A percentile compares a stretch with the other conserved stretches of the same genome.
phyloP scores from a whole-genome alignment of 2,113 vertebrate genomes.

The Natator depressus region DNA sequence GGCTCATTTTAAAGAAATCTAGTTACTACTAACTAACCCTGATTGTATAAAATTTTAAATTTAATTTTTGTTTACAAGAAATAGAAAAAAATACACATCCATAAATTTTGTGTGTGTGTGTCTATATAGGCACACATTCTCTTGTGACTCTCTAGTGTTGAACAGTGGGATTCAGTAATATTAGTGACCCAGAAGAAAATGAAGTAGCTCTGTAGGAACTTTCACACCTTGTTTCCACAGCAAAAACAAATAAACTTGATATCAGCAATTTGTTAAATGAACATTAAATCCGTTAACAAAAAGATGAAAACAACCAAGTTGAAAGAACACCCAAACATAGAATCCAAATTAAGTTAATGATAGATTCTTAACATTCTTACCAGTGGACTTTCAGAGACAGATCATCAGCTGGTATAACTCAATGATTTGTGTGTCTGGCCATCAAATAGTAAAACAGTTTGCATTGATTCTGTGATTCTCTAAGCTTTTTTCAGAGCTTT shows the following conservation, averaged over 20 bases:
- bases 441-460: neutral
- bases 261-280: neutral
- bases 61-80: neutral
- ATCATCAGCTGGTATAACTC: neutral
- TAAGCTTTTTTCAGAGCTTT: neutral
- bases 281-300: neutral
- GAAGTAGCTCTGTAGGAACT: neutral
- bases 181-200: neutral
- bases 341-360: too few species aligned
- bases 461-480: neutral
- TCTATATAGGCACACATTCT: too few species aligned
- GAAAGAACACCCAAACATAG: neutral
- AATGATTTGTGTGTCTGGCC: neutral
- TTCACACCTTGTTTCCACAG: neutral
- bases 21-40: neutral
- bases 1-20: fast-evolving
- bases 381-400: neutral
- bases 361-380: neutral
- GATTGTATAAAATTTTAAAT: neutral
- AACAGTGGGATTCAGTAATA: neutral
- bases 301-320: neutral
- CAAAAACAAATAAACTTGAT: neutral
- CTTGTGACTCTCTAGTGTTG: too few species aligned
- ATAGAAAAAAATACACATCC: neutral
- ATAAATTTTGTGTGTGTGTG: neutral